A percentile compares a stretch with the other conserved stretches of the same genome.
phyloP scores from a whole-genome alignment of 2,113 vertebrate genomes.

The Prinia subflava region DNA sequence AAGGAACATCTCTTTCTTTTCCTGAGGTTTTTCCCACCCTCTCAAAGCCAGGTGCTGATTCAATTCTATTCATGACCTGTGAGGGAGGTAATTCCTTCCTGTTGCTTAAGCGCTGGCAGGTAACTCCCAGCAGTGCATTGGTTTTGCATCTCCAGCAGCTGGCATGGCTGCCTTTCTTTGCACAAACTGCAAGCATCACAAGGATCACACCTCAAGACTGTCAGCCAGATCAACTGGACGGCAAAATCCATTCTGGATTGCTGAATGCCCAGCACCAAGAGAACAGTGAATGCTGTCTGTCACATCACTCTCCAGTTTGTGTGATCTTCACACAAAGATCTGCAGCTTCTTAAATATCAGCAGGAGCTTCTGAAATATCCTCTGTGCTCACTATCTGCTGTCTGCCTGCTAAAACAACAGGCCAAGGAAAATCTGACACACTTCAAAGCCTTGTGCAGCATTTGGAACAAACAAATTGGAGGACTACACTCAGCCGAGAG shows the following conservation, averaged over 20 bases:
- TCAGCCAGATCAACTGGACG: background rate
- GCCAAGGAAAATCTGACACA: background rate
- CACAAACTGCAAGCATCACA: background rate
- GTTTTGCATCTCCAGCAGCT: background rate
- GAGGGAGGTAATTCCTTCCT: background rate
- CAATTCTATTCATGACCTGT: background rate
- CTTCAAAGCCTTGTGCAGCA: background rate
- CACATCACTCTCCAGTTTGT: background rate
- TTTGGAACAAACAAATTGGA: background rate
- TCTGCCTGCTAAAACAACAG: background rate
- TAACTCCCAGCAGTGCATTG: background rate
- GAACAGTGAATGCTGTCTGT: background rate
- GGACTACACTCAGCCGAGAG: rapidly evolving
- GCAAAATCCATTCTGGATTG: background rate
- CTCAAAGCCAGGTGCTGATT: background rate
- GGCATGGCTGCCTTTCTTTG: background rate
- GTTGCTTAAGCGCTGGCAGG: background rate
- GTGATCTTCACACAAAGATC: background rate
- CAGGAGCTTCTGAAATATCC: background rate
- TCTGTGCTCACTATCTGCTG: background rate
- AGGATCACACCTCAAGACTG: background rate
- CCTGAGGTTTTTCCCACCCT: background rate
- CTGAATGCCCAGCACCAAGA: background rate
- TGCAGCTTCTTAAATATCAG: background rate
- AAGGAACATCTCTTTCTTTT: background rate